Evolutionary conservation across 2,797 vertebrate species (phyloP), one percentile per base, ranked within the genome.

Genomic region (Pangasius macronema): DNA sequence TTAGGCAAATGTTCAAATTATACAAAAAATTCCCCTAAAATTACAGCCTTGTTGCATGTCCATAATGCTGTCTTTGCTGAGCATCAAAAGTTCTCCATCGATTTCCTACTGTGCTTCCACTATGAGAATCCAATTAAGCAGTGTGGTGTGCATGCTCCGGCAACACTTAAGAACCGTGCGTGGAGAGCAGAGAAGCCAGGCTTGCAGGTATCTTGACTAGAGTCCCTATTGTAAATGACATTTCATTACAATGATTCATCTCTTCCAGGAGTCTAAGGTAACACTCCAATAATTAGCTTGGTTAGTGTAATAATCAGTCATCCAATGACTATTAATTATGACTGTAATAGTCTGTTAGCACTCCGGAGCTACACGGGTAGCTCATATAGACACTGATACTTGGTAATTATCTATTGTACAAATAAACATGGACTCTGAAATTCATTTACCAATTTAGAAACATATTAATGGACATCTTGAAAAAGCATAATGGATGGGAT

Each of bases 311-410:
- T 90, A 87, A 91, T 51, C 59, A 55, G 57, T 84, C 85, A 90
- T 90, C 89, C 87, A 91, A 90, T 80, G 86, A 55, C 86, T 84
- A 90, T 91, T 89, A 88, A 89, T 89, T 75, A 87, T 82, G 85
- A 79, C 73, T 13, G 27, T 70, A 65, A 86, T 82, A 65, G 61
- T 84, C 82, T 79, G 55, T 53, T 73, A 73, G n/a, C 67, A 30
- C 49, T 85, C 27, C 30, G 20, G 33, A 82, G 57, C 33, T 57
- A 82, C 16, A 85, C n/a, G 14, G 5, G 8, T 2, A n/a, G 46
- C 51, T 83, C 68, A n/a, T 18, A 77, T 46, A 36, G 30, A 77
- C 46, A 61, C 51, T 30, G 22, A 22, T 11, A 27, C 63, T 53
- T 83, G 36, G 6, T 42, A 42, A 33, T 68, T 51, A 53, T 20